Percentiles rank a stretch among this genome's conserved stretches.
Evolutionary conservation across 2,888 invertebrate genomes (phyloP).

Genomic region (Andrena bicolor): DNA sequence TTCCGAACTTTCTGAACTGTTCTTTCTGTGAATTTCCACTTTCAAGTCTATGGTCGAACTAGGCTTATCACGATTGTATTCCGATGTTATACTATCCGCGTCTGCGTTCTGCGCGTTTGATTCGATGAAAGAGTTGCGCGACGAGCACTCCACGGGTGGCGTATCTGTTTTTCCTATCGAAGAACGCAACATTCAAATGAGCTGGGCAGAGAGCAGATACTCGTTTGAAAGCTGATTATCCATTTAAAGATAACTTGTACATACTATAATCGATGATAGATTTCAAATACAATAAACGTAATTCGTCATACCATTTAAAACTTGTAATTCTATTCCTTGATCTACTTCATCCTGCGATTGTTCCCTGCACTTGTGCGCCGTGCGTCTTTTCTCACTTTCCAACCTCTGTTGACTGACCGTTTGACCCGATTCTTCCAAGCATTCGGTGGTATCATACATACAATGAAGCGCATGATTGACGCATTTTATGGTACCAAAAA

Average conservation of each 20-base stretch:
- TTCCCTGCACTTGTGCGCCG: constrained; percentile 81
- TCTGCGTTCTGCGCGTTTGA: constrained; percentile 83
- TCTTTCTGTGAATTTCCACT: constrained; percentile 96
- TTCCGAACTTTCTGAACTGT: constrained; percentile 95
- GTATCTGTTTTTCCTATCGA: constrained; percentile 82
- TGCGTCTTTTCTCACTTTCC: constrained; percentile 85
- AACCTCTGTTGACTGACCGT: constrained; percentile 86
- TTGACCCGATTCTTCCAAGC: constrained; percentile 88
- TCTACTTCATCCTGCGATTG: constrained; percentile 83
- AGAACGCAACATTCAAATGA: background rate
- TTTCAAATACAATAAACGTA: constrained; percentile 9
- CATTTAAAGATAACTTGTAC: background rate
- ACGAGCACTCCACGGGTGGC: constrained; percentile 86
- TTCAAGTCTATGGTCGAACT: constrained; percentile 90
- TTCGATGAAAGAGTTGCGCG: constrained; percentile 86
- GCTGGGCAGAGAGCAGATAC: background rate
- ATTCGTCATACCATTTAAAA: constrained; percentile 79
- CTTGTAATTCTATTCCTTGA: constrained; percentile 82
- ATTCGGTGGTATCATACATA: constrained; percentile 97
- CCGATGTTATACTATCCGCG: constrained; percentile 84
- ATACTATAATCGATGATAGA: background rate
- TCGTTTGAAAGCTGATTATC: background rate
- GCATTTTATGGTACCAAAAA: constrained; percentile 94
- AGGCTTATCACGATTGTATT: constrained; percentile 83
- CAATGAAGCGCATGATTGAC: constrained; percentile 96